These are phyloP conservation scores for Pardosa pseudoannulata DNA, from an alignment of 2,888 invertebrate species.

Conservation along the genomic window DNA sequence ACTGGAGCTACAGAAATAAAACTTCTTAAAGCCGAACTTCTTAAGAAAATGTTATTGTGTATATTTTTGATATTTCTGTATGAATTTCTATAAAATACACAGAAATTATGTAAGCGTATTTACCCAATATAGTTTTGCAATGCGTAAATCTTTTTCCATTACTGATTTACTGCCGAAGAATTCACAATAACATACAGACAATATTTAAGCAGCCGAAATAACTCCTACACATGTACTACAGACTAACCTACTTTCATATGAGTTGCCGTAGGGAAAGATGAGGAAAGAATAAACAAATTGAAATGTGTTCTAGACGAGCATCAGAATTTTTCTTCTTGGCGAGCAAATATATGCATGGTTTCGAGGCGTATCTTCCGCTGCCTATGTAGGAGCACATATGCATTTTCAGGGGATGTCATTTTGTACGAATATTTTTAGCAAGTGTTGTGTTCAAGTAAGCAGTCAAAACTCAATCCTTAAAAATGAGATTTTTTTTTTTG, in stretches of 20 bases:
- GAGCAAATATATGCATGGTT: neutral
- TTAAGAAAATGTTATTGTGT: no score
- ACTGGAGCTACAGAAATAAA: no score
- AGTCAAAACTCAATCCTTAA: constrained; percentile 19
- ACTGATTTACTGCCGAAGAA: no score
- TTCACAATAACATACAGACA: neutral
- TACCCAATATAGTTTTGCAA: no score
- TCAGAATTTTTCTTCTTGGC: neutral
- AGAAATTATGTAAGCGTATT: no score
- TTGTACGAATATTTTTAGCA: constrained; percentile 6
- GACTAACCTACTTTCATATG: neutral
- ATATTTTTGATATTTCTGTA: no score
- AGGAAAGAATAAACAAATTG: constrained; percentile 1
- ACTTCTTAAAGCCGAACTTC: no score
- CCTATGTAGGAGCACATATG: neutral
- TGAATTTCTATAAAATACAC: no score
- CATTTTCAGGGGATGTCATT: constrained; percentile 12
- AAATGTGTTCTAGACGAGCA: neutral
- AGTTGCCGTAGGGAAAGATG: neutral
- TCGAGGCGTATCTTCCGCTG: neutral
- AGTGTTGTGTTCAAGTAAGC: constrained; percentile 18
- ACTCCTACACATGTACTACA: neutral
- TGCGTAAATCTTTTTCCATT: no score
- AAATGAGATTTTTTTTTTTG: constrained; percentile 18
- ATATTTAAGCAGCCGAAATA: neutral